A percentile compares a stretch with the other conserved stretches of the same genome.
These are phyloP conservation scores for Thryonomys swinderianus DNA, from an alignment of 2,113 vertebrate genomes.

Conservation along the genomic window DNA sequence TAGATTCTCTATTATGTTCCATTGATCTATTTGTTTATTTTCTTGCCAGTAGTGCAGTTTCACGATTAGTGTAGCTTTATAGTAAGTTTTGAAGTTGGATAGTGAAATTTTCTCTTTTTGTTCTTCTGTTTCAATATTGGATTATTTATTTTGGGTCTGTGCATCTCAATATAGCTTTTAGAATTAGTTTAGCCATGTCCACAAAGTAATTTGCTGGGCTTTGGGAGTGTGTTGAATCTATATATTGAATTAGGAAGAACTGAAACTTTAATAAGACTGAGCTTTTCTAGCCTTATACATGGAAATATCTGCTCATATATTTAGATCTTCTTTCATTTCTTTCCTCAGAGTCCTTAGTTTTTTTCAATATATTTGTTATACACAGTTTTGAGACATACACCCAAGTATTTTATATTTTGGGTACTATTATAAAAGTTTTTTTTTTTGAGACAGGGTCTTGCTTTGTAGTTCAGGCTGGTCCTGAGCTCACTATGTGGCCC, in stretches of 20 bases:
- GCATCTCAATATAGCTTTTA: neutral
- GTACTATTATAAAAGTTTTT: neutral
- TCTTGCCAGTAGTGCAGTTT: neutral
- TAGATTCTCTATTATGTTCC: neutral
- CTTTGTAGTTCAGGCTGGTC: too few species aligned
- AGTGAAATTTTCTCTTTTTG: neutral
- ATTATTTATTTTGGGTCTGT: neutral
- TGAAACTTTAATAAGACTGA: neutral
- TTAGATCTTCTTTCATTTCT: neutral
- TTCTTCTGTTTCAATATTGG: neutral
- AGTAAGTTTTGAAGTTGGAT: neutral
- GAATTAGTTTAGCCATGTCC: neutral
- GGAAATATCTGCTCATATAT: neutral
- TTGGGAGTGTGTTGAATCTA: neutral
- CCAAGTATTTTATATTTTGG: neutral
- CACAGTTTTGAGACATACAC: neutral
- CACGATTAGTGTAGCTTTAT: neutral
- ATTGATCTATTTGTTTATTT: neutral
- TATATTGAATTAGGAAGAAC: neutral
- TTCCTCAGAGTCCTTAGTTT: neutral
- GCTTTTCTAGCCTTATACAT: neutral
- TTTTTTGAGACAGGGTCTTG: too few species aligned
- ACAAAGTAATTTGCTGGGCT: neutral
- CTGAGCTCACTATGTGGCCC: too few species aligned
- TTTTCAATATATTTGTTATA: neutral